phyloP scores from a whole-genome alignment of 2,797 vertebrate genomes.

The Poecilia velifera region DNA sequence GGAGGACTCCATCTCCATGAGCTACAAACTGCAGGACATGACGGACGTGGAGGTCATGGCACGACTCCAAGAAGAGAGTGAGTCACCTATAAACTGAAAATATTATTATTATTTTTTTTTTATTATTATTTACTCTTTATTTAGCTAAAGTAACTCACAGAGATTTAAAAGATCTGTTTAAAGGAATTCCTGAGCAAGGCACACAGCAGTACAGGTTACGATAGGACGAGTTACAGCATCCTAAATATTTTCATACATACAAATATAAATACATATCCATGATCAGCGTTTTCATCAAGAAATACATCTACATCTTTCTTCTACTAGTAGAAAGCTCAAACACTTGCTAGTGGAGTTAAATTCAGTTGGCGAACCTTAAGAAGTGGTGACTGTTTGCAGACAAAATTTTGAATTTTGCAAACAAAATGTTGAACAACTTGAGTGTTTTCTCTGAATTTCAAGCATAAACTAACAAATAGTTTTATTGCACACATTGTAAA shows the following conservation, averaged over 20 bases:
- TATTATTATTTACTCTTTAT: not conserved
- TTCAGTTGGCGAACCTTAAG: not conserved
- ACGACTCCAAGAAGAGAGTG: slow-evolving; percentile 98
- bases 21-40: slow-evolving; percentile 97
- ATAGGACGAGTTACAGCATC: not conserved
- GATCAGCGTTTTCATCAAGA: not conserved
- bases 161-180: not conserved
- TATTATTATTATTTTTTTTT: not conserved
- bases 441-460: not conserved
- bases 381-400: not conserved
- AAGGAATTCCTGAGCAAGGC: not conserved
- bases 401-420: not conserved
- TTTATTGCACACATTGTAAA: not conserved
- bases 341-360: not conserved
- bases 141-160: not conserved
- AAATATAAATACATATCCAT: not conserved
- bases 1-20: slow-evolving; percentile 95
- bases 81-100: slow-evolving; percentile 60
- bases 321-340: not conserved
- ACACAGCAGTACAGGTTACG: not conserved
- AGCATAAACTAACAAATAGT: not conserved
- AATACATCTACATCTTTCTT: not conserved
- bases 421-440: not conserved
- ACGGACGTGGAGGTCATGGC: slow-evolving; percentile 99
- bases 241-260: not conserved